Percentiles rank a stretch among this genome's conserved stretches.
Conservation (phyloP, 2,113 vertebrate genomes). For the Eulemur rufifrons region DNA sequence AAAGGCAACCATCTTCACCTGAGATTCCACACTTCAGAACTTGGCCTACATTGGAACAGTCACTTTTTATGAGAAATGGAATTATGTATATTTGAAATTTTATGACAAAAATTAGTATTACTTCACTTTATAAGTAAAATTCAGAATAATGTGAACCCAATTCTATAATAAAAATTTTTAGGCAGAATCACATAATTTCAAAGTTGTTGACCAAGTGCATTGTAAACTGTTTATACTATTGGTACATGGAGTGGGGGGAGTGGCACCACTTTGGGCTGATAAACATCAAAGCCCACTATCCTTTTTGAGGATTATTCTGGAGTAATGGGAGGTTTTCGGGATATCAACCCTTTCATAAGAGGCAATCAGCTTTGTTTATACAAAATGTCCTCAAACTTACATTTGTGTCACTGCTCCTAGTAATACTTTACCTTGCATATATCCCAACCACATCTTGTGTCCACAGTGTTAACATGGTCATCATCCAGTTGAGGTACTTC, state of each 20-base stretch:
- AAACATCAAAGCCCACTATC: background rate
- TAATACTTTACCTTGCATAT: background rate
- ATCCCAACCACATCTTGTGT: background rate
- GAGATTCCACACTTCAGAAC: background rate
- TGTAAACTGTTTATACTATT: background rate
- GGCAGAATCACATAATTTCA: background rate
- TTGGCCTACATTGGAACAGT: background rate
- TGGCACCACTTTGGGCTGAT: background rate
- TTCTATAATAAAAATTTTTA: background rate
- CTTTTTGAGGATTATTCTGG: background rate
- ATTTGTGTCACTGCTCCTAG: rapidly evolving
- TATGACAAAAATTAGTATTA: background rate
- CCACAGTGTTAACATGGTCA: background rate
- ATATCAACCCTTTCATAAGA: background rate
- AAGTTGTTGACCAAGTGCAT: background rate
- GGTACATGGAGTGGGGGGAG: background rate
- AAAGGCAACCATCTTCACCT: background rate
- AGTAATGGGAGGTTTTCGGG: background rate
- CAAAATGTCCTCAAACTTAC: background rate
- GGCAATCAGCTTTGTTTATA: background rate
- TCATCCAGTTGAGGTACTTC: background rate
- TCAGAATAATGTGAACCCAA: background rate
- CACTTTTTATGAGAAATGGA: background rate
- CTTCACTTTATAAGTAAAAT: background rate
- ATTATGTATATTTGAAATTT: background rate